A percentile compares a stretch with the other conserved stretches of the same genome.
These are phyloP conservation scores for Cheilosia soror DNA, from an alignment of 2,888 invertebrate species.

Conservation along the genomic window DNA sequence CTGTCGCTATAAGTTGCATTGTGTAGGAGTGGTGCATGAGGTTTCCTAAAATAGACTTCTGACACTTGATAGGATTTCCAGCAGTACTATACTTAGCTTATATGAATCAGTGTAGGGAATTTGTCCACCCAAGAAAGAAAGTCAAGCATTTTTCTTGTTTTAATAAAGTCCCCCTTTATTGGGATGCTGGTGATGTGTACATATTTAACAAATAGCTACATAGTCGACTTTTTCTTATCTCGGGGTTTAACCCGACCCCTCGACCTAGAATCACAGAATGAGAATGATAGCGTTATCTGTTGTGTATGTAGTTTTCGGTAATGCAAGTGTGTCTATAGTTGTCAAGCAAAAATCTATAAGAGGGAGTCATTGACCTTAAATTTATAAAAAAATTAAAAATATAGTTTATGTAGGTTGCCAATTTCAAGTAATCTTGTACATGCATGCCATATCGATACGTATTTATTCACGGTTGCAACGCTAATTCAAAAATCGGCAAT, in stretches of 20 bases:
- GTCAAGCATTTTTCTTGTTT: not conserved
- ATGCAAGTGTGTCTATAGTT: conserved; percentile 10
- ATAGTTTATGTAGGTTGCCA: too few relatives aligned
- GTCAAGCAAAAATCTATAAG: conserved; percentile 4
- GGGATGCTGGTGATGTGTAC: not conserved
- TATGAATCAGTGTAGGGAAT: not conserved
- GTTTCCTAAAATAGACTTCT: conserved; percentile 50
- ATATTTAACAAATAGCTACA: conserved; percentile 12
- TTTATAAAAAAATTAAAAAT: too few relatives aligned
- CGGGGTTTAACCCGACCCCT: conserved; percentile 10
- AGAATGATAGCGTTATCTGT: conserved; percentile 34
- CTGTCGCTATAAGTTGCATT: not conserved
- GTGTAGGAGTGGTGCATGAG: conserved; percentile 12
- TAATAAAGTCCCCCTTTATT: conserved; percentile 3
- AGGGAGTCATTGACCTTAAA: not conserved
- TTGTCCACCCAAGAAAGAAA: not conserved
- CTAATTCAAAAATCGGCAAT: too few relatives aligned
- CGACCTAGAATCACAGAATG: conserved; percentile 16
- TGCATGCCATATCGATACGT: too few relatives aligned
- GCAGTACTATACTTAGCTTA: not conserved
- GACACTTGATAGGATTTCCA: not conserved
- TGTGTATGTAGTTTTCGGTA: conserved; percentile 15
- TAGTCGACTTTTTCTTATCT: conserved; percentile 34
- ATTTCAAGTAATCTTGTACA: too few relatives aligned
- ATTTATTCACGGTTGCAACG: too few relatives aligned